Evolutionary conservation across 2,797 vertebrate genomes (phyloP).

Genomic region (Alfaro cultratus): DNA sequence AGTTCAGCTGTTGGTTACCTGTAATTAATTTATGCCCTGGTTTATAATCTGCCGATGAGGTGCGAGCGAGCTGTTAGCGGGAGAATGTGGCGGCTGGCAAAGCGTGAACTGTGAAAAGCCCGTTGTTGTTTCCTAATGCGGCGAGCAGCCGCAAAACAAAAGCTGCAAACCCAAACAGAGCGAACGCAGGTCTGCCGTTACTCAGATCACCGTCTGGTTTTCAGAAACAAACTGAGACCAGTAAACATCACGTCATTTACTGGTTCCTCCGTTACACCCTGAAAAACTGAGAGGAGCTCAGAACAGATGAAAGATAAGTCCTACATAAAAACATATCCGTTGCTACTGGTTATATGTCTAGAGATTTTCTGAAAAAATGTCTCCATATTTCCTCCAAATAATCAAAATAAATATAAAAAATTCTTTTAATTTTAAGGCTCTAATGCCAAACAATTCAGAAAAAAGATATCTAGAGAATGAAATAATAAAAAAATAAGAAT

Average conservation of each 20-base stretch:
- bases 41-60: constrained; percentile 26
- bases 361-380: neutral
- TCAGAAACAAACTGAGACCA: neutral
- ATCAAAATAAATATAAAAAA: neutral
- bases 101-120: constrained; percentile 19
- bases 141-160: constrained; percentile 1
- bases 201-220: neutral
- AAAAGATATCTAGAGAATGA: neutral
- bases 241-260: neutral
- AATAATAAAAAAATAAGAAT: neutral
- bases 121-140: constrained; percentile 4
- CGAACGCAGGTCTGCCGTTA: neutral
- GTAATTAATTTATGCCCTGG: constrained; percentile 39
- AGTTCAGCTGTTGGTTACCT: constrained; percentile 49
- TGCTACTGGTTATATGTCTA: neutral
- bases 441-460: neutral
- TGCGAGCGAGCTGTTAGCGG: constrained; percentile 17
- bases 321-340: neutral
- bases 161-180: constrained; percentile 4
- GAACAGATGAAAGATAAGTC: neutral
- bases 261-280: neutral
- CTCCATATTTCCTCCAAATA: neutral
- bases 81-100: constrained; percentile 22
- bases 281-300: neutral
- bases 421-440: neutral